Base-by-base conservation (phyloP, 2,888 invertebrate species). In the Vannuccia rotundouncinata region DNA sequence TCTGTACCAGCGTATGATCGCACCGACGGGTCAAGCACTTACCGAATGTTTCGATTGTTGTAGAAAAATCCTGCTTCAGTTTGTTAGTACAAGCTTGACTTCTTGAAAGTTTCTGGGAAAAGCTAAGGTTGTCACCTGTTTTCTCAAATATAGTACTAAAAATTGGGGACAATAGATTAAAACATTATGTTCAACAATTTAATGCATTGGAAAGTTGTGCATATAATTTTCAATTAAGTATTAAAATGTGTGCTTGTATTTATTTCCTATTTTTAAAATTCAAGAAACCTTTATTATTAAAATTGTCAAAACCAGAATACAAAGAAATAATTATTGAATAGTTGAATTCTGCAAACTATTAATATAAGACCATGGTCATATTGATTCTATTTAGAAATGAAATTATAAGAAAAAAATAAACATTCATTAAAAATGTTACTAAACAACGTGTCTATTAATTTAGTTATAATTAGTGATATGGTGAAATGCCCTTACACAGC, bases 401-500 rank as follows among this genome's bases (percentile, higher is more conserved):
- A n/a, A n/a, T n/a, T n/a, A n/a, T n/a, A n/a, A n/a, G n/a, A n/a
- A 10, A 10, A 45, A 45, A 45, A 45, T 45, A 45, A 45, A 45
- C 45, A 45, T 13, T 13, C 45, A 17, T 45, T 45, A 45, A 45
- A 45, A 45, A 13, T 13, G 17, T 45, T 45, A 13, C 17, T 45
- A 13, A 45, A n/a, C n/a, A n/a, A n/a, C n/a, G n/a, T n/a, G n/a
- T n/a, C n/a, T n/a, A n/a, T n/a, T n/a, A n/a, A n/a, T n/a, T n/a
- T n/a, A n/a, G n/a, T n/a, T n/a, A n/a, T n/a, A n/a, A n/a, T n/a
- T n/a, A n/a, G n/a, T n/a, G n/a, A n/a, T n/a, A n/a, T n/a, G n/a
- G n/a, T n/a, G n/a, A n/a, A n/a, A n/a, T n/a, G n/a, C 22, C 2
- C 66, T 13, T 66, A 66, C 66, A 66, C 66, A 66, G 66, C 66